Percentiles rank a stretch among this genome's conserved stretches.
Evolutionary conservation across 1,140 invertebrate genomes (phyloP).

Genomic region (Triops cancriformis): DNA sequence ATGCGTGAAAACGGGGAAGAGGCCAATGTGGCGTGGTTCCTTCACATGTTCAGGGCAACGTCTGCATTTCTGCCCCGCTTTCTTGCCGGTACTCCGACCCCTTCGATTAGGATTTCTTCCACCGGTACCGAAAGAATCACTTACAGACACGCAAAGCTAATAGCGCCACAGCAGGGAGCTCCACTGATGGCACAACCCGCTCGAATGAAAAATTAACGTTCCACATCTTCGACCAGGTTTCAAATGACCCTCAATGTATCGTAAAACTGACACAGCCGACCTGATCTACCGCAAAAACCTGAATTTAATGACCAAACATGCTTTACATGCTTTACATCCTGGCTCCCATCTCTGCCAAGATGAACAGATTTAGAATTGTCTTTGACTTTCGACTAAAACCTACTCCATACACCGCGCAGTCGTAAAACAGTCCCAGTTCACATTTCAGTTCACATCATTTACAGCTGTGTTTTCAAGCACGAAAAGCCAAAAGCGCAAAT

Average conservation of each 20-base stretch:
- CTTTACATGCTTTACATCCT: background rate
- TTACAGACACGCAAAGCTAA: conserved; percentile 5
- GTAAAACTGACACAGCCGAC: background rate
- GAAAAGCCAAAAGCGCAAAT: background rate
- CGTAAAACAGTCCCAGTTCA: background rate
- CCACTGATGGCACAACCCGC: background rate
- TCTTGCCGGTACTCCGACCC: background rate
- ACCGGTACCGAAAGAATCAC: background rate
- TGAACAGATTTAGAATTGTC: background rate
- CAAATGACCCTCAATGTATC: conserved; percentile 5
- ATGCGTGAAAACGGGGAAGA: background rate
- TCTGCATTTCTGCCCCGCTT: background rate
- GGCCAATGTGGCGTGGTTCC: background rate
- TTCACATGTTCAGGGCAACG: background rate
- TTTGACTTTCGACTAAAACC: background rate
- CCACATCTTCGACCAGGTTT: background rate
- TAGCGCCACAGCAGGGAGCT: background rate
- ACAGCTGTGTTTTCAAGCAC: background rate
- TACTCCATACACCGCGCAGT: background rate
- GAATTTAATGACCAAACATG: background rate
- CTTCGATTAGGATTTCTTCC: background rate
- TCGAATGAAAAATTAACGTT: background rate
- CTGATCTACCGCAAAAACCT: conserved; percentile 3
- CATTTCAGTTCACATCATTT: background rate
- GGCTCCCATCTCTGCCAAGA: background rate